Percentiles rank a stretch among this genome's conserved stretches.
Conservation (phyloP, 2,888 invertebrate genomes). For the Carabus problematicus region DNA sequence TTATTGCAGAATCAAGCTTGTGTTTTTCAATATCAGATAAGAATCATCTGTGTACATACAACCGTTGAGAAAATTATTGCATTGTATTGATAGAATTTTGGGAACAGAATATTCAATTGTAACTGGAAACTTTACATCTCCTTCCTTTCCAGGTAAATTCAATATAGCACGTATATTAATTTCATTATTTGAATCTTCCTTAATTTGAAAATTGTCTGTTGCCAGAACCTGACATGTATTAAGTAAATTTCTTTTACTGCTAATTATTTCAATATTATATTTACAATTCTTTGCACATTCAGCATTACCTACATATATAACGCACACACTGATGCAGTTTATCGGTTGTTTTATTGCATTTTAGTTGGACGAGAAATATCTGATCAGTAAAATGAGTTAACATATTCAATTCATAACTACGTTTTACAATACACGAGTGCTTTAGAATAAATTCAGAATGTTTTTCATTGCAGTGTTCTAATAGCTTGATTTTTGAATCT, state of each 20-base stretch:
- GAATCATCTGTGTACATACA: too few species aligned
- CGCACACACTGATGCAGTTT: constrained; percentile 7
- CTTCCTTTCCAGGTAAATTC: not conserved
- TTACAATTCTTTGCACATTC: not conserved
- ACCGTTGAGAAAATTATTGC: too few species aligned
- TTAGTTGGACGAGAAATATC: constrained; percentile 10
- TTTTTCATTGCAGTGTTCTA: too few species aligned
- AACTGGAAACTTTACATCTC: not conserved
- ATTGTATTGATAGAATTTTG: too few species aligned
- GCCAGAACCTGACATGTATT: too few species aligned
- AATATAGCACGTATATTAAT: not conserved
- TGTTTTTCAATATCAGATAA: too few species aligned
- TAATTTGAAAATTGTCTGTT: not conserved
- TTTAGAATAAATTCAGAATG: not conserved
- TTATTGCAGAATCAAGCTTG: too few species aligned
- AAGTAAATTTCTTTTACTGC: constrained; percentile 2
- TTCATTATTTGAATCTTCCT: not conserved
- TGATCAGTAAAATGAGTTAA: not conserved
- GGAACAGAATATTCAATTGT: constrained; percentile 2
- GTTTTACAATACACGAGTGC: constrained; percentile 5
- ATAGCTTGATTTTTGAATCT: too few species aligned
- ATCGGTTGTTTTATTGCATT: constrained; percentile 6
- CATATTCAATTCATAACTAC: not conserved
- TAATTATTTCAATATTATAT: constrained; percentile 17
- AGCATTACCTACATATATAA: not conserved